These are phyloP conservation scores for Ursus arctos DNA, from an alignment of 2,113 vertebrate species.

Conservation along the genomic window DNA sequence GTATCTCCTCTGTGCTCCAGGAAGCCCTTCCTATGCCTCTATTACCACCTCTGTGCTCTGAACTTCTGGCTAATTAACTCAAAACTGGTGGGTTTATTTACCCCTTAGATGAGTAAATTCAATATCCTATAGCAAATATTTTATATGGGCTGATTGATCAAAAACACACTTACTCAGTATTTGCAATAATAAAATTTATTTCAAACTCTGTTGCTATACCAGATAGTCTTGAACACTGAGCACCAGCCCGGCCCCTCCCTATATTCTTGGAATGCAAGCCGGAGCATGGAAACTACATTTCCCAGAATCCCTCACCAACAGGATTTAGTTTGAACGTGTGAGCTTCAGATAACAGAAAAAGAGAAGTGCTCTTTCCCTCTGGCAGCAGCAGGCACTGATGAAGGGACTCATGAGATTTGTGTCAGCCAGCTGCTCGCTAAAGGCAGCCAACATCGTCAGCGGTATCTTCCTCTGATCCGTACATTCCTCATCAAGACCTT, in stretches of 20 bases:
- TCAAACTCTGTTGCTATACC: neutral
- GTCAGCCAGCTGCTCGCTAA: fast-evolving
- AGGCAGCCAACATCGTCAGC: neutral
- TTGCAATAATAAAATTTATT: neutral
- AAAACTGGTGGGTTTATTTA: neutral
- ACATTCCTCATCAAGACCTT: neutral
- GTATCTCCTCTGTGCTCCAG: neutral
- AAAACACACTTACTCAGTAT: neutral
- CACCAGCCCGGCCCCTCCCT: neutral
- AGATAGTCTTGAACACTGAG: neutral
- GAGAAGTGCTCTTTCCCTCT: neutral
- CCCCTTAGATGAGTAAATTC: neutral
- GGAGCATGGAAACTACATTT: neutral
- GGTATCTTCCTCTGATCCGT: neutral
- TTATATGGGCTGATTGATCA: neutral
- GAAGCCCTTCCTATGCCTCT: neutral
- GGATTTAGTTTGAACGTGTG: neutral
- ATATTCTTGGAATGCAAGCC: too few species aligned
- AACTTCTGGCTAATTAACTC: neutral
- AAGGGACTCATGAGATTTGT: too few species aligned
- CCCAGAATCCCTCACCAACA: neutral
- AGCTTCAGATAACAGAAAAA: neutral
- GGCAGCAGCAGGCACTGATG: neutral
- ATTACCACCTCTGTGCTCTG: neutral
- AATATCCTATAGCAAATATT: neutral